Evolutionary conservation across 2,113 vertebrate species (phyloP).

Genomic region (Syngnathus scovelli): DNA sequence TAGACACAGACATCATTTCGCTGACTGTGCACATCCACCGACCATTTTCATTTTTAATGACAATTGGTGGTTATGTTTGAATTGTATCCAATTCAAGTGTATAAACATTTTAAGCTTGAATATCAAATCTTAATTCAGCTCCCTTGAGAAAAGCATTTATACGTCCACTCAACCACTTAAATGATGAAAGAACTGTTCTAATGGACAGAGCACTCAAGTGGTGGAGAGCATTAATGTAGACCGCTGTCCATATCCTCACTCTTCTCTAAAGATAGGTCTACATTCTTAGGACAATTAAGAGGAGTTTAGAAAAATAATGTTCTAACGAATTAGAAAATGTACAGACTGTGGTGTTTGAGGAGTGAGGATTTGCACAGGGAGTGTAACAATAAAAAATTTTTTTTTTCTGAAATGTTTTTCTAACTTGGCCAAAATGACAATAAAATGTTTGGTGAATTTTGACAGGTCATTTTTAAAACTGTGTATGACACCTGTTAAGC

Average conservation of each 20-base stretch:
- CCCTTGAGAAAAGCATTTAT: constrained; percentile 9
- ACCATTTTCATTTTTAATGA: constrained; percentile 6
- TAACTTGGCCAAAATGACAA: too few species aligned
- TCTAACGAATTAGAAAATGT: background rate
- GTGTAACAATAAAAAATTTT: too few species aligned
- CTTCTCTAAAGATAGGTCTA: constrained; percentile 6
- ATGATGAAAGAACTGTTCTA: constrained; percentile 59
- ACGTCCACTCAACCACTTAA: constrained; percentile 31
- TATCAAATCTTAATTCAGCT: constrained; percentile 15
- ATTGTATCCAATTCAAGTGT: background rate
- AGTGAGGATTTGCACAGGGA: background rate
- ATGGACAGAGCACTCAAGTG: constrained; percentile 42
- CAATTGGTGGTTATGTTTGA: constrained; percentile 6
- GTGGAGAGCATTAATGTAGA: constrained; percentile 24
- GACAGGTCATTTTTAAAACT: too few species aligned
- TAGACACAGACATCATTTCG: constrained; percentile 16
- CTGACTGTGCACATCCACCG: background rate
- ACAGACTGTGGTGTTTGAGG: background rate
- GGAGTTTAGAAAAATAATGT: background rate
- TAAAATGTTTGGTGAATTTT: too few species aligned
- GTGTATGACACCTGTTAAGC: too few species aligned
- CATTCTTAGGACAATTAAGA: background rate
- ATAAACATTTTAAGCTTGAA: constrained; percentile 33
- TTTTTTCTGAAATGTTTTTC: too few species aligned
- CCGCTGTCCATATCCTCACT: background rate